phyloP scores from a whole-genome alignment of 2,113 vertebrate genomes.

The Haemorhous mexicanus region DNA sequence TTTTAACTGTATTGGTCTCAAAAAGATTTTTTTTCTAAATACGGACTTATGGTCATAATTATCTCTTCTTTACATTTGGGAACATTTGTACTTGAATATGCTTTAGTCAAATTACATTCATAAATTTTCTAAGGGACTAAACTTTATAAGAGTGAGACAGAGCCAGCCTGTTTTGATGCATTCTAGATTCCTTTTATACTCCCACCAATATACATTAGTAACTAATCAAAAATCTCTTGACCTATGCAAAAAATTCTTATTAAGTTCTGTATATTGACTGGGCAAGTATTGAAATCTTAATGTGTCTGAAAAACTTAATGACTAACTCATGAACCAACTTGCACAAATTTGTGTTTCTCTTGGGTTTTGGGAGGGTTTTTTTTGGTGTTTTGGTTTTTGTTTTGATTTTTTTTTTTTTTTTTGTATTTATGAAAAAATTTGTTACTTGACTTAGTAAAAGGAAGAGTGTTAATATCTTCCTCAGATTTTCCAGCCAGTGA shows the following conservation, averaged over 20 bases:
- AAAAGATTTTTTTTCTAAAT: neutral
- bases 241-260: neutral
- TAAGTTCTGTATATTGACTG: neutral
- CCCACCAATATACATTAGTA: neutral
- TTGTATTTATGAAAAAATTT: neutral
- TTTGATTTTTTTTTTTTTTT: neutral
- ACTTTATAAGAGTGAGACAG: neutral
- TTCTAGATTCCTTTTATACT: neutral
- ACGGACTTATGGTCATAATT: neutral
- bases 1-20: neutral
- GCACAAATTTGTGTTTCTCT: neutral
- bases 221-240: neutral
- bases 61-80: neutral
- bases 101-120: neutral
- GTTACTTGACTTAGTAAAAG: neutral
- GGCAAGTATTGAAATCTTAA: neutral
- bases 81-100: neutral
- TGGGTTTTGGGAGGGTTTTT: rapidly evolving
- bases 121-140: neutral
- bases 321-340: neutral
- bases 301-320: neutral
- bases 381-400: no score
- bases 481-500: neutral
- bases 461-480: neutral
- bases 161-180: neutral